A percentile compares a stretch with the other conserved stretches of the same genome.
These are phyloP conservation scores for Alloplasta piceator DNA, from an alignment of 2,888 invertebrate genomes.

Conservation along the genomic window DNA sequence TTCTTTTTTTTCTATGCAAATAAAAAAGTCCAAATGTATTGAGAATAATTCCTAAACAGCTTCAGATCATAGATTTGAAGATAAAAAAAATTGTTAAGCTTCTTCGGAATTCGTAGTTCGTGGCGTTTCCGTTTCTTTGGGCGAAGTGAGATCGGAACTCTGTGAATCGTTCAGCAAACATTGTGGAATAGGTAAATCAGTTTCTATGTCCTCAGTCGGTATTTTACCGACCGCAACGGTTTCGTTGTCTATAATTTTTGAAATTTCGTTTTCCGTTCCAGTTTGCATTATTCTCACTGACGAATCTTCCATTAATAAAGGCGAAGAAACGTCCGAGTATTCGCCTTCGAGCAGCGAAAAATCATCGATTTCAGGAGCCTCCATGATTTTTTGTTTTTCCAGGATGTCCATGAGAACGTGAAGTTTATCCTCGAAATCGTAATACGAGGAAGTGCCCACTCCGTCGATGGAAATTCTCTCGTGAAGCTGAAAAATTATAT, in stretches of 20 bases:
- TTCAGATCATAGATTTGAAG: not conserved
- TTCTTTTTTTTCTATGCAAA: not conserved
- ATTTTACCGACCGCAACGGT: not conserved
- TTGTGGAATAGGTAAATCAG: constrained; percentile 40
- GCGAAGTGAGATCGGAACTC: constrained; percentile 59
- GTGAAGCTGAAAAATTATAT: constrained; percentile 65
- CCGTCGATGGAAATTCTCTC: constrained; percentile 68
- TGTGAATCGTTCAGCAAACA: constrained; percentile 57
- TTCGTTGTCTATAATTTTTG: not conserved
- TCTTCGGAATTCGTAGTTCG: constrained; percentile 33
- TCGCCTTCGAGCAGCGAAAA: constrained; percentile 24
- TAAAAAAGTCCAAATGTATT: constrained; percentile 46
- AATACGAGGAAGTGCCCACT: constrained; percentile 69
- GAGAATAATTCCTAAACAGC: not conserved
- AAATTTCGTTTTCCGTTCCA: constrained; percentile 33
- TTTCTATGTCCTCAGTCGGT: not conserved
- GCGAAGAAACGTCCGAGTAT: constrained; percentile 13
- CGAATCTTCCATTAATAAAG: constrained; percentile 1
- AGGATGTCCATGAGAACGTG: constrained; percentile 78
- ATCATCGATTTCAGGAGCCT: constrained; percentile 13
- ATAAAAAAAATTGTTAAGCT: not conserved
- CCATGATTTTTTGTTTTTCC: constrained; percentile 34
- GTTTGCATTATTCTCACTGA: constrained; percentile 34
- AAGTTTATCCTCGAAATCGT: constrained; percentile 75
- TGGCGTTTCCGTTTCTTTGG: constrained; percentile 62